Evolutionary conservation across 2,888 invertebrate genomes (phyloP), one percentile per base, ranked within the genome.

Genomic region (Agrypnus murinus): DNA sequence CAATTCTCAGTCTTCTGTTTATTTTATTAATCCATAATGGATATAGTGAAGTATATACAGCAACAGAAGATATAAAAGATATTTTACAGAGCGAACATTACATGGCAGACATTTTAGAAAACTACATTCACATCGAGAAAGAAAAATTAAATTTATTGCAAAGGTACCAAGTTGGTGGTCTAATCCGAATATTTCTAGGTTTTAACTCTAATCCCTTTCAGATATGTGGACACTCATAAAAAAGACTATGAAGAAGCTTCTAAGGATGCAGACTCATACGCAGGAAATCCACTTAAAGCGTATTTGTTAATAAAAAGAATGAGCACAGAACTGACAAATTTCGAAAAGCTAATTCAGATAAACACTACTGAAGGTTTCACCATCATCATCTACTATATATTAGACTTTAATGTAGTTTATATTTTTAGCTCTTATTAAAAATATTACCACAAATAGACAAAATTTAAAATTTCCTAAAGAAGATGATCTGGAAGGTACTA

Each of bases 401-500:
- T n/a, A n/a, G n/a, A n/a, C n/a, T n/a, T n/a, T n/a, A n/a, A n/a
- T n/a, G n/a, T n/a, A n/a, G n/a, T n/a, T n/a, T n/a, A n/a, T n/a
- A n/a, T 31, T 62, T 25, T 45, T 31, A 65, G 69, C 59, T 60
- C 53, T 38, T 15, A 9, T 43, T 10, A 43, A 25, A 32, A 95
- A 95, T 83, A 89, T 95, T 75, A 93, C 94, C 19, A 90, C 89
- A 80, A 91, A 91, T 77, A 91, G 94, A 64, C 89, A 87, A 63
- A 90, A 91, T 70, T 88, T 95, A 74, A 93, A 95, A 84, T 96
- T 98, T 84, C 98, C 98, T 0, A 93, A 93, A 0, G 91, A 95
- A 73, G 99, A 99, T 85, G 99, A 99, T 85, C 87, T 99, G 71
- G 93, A 93, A 78, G 99, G 99, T 0, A 98, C 98, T 7, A 98